Evolutionary conservation across 2,113 vertebrate genomes (phyloP).

Genomic region (Sphaerodactylus townsendi): DNA sequence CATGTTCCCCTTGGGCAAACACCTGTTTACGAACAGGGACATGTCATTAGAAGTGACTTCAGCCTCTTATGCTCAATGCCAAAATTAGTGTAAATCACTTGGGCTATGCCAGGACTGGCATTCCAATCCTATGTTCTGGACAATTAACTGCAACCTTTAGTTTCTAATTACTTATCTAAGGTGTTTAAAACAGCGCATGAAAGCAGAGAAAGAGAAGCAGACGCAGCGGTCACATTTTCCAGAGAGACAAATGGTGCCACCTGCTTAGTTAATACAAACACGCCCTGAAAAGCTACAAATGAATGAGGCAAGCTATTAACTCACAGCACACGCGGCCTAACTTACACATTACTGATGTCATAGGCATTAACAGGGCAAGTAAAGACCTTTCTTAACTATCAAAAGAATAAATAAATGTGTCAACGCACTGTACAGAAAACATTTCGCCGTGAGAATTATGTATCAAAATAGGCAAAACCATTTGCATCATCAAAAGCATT

Average conservation of each 20-base stretch:
- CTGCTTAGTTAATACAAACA: slow-evolving; percentile 19
- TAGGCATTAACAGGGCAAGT: slow-evolving; percentile 13
- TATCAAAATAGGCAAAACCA: neutral
- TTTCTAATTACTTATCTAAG: slow-evolving; percentile 56
- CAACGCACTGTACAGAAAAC: neutral
- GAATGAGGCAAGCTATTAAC: slow-evolving; percentile 35
- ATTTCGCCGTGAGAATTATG: neutral
- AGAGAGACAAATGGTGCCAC: slow-evolving; percentile 30
- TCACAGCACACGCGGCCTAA: neutral
- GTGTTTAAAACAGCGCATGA: slow-evolving; percentile 39
- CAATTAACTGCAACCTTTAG: slow-evolving; percentile 65
- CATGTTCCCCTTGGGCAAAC: slow-evolving; percentile 74
- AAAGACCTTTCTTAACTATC: slow-evolving; percentile 7
- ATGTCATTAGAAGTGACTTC: slow-evolving; percentile 65
- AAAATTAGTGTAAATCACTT: slow-evolving; percentile 60
- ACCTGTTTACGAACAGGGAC: slow-evolving; percentile 71
- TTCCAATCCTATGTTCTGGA: slow-evolving; percentile 68
- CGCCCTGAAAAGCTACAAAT: neutral
- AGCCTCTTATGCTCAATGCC: slow-evolving; percentile 51
- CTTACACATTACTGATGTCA: neutral
- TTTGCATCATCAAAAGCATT: neutral
- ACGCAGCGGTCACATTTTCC: slow-evolving; percentile 31
- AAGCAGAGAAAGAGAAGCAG: slow-evolving; percentile 37
- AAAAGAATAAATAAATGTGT: slow-evolving; percentile 22
- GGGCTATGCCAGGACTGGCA: slow-evolving; percentile 56